Conservation (phyloP, 2,113 vertebrate genomes). For the Microtus richardsoni region DNA sequence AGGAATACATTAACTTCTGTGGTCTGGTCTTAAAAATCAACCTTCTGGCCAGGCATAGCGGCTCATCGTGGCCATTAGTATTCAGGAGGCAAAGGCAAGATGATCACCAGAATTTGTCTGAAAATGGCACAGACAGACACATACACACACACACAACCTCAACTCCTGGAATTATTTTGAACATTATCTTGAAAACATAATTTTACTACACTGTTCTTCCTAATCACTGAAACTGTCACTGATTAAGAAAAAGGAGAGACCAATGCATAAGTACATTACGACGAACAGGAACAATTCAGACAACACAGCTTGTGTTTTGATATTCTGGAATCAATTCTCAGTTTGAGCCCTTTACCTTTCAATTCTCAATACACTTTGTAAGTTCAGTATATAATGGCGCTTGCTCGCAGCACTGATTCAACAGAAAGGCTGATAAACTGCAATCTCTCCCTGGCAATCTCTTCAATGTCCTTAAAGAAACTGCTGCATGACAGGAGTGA, state of each 20-base stretch:
- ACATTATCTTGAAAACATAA: slow-evolving; percentile 25
- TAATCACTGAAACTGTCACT: slow-evolving; percentile 17
- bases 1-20: background rate
- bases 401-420: background rate
- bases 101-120: background rate
- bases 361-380: background rate
- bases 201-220: background rate
- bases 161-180: slow-evolving; percentile 46
- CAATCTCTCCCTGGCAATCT: background rate
- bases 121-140: background rate
- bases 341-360: slow-evolving; percentile 37
- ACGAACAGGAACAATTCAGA: background rate
- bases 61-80: background rate
- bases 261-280: background rate
- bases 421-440: slow-evolving; percentile 1
- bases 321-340: slow-evolving; percentile 59
- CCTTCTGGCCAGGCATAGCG: background rate
- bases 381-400: background rate
- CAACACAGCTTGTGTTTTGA: background rate
- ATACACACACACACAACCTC: background rate
- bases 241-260: slow-evolving; percentile 25
- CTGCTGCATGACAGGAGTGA: background rate
- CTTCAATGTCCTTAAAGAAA: slow-evolving; percentile 5
- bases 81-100: background rate
- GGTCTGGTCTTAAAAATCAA: slow-evolving; percentile 49